Evolutionary conservation across 2,888 invertebrate genomes (phyloP).

Genomic region (Euproctis similis): DNA sequence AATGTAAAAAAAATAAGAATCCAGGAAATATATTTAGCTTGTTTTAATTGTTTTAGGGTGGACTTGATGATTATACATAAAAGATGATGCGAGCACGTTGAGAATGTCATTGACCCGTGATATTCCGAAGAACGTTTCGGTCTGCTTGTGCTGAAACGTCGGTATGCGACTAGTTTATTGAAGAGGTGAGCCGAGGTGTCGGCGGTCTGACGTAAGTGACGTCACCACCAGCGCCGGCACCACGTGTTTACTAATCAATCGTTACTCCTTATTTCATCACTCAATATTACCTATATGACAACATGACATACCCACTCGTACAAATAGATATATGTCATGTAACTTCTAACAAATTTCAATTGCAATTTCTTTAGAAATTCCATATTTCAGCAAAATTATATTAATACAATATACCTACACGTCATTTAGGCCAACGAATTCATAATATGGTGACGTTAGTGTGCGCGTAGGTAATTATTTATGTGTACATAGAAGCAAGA

Average conservation of each 20-base stretch:
- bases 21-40: constrained; percentile 15
- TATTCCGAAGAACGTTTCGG: constrained; percentile 48
- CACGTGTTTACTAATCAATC: constrained; percentile 65
- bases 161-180: constrained; percentile 56
- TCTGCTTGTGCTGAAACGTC: constrained; percentile 59
- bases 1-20: background rate
- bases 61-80: constrained; percentile 31
- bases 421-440: constrained; percentile 30
- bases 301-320: no score
- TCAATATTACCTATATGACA: constrained; percentile 5
- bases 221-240: constrained; percentile 29
- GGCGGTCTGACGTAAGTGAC: constrained; percentile 48
- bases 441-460: constrained; percentile 33
- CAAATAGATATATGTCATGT: no score
- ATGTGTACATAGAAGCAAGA: constrained; percentile 35
- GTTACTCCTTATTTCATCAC: constrained; percentile 19
- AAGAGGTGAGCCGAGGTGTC: constrained; percentile 18
- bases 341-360: no score
- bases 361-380: no score
- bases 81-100: constrained; percentile 31
- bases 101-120: constrained; percentile 57
- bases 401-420: constrained; percentile 31
- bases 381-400: constrained; percentile 7
- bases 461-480: constrained; percentile 33
- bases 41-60: constrained; percentile 23